Conservation (phyloP, 2,113 vertebrate genomes). For the Mesocricetus auratus region DNA sequence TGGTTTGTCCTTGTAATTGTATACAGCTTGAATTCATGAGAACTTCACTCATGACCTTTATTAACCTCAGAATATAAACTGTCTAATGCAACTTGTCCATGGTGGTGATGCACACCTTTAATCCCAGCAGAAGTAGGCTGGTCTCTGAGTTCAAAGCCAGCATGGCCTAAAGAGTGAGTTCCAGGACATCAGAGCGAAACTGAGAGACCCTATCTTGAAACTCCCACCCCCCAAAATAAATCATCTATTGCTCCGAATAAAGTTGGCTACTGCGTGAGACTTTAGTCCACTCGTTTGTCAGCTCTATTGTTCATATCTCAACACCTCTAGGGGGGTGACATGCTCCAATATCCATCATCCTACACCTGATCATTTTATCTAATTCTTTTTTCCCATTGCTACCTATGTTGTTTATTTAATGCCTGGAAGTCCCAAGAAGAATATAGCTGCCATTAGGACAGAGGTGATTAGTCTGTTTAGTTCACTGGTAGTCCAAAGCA, state of each 20-base stretch:
- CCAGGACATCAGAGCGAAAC: no score
- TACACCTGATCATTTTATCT: background rate
- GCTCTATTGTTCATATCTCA: background rate
- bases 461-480: background rate
- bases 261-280: background rate
- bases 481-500: background rate
- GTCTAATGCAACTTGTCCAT: no score
- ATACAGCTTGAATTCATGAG: background rate
- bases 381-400: background rate
- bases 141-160: no score
- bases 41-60: background rate
- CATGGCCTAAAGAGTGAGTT: no score
- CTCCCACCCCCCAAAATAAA: no score
- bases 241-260: background rate
- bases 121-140: no score
- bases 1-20: background rate
- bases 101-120: no score
- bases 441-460: background rate
- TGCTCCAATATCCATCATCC: background rate
- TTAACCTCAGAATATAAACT: background rate
- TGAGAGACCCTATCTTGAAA: no score
- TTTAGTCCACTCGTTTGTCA: no score
- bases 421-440: background rate
- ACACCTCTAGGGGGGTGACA: background rate
- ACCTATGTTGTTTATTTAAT: background rate